phyloP scores from a whole-genome alignment of 2,797 vertebrate genomes.

The Crocidura indochinensis region DNA sequence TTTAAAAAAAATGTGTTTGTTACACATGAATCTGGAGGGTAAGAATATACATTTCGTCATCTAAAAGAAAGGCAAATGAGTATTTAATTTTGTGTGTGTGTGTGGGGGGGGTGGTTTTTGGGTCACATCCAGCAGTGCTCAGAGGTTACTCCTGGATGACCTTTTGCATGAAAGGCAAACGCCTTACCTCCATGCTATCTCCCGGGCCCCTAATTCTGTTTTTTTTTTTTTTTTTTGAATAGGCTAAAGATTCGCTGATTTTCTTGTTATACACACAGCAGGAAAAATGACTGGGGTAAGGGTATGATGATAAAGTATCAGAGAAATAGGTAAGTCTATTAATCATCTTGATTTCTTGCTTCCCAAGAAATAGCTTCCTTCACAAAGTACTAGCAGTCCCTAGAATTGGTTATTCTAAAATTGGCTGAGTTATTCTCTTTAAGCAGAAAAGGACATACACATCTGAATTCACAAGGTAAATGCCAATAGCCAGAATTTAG shows the following conservation, averaged over 20 bases:
- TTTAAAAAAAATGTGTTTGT: not conserved
- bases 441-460: not conserved
- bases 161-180: too few species aligned
- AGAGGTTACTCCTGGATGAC: too few species aligned
- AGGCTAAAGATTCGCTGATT: constrained; percentile 31
- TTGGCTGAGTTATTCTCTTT: not conserved
- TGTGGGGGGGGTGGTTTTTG: too few species aligned
- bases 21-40: not conserved
- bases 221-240: not conserved
- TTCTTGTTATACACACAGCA: not conserved
- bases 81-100: constrained; percentile 18
- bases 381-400: not conserved
- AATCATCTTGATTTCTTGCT: not conserved
- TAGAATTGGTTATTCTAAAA: not conserved
- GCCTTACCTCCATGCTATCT: too few species aligned
- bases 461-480: constrained; percentile 22
- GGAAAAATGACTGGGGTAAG: constrained; percentile 1
- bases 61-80: constrained; percentile 27
- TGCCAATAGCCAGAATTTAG: constrained; percentile 13
- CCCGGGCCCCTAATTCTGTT: too few species aligned
- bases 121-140: too few species aligned
- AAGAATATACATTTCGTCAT: constrained; percentile 53
- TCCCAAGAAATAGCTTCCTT: constrained; percentile 17
- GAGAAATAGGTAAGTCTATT: not conserved
- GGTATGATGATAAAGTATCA: not conserved